Base-by-base conservation (phyloP, 2,113 vertebrate genomes). In the Dicerorhinus sumatrensis region DNA sequence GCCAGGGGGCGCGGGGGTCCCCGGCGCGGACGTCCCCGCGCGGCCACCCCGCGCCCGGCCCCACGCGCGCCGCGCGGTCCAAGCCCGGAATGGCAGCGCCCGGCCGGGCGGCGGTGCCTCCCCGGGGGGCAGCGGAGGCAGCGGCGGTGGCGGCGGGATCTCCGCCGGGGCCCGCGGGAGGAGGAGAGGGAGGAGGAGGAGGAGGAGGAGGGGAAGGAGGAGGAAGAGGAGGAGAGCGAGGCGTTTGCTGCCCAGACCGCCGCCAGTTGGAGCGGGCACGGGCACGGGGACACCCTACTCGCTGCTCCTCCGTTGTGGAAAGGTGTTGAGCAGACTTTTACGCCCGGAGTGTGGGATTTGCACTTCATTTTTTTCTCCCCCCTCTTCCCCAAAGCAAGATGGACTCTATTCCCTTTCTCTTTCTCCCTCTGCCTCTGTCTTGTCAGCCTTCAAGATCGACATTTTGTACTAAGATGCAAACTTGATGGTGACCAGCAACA, bases 401-500 rank as follows among this genome's bases (percentile, higher is more conserved):
- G 99, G 99, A 99, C 99, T 99, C 99, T 99, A 99, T 97, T 98
- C 98, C 98, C 98, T 98, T 98, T 98, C 98, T 97, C 97, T 98
- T 98, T 91, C 97, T 98, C 97, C 97, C 97, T 98, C 97, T 93
- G 99, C 98, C 98, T 99, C 99, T 99, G 99, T 99, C 99, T 99
- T 99, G 99, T 99, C 99, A 99, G 98, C 99, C 99, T 98, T 98
- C 98, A 98, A 99, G 98, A 99, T 99, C 99, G 99, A 99, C 99
- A 99, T 99, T 99, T 99, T 99, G 99, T 99, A 99, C 99, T 98
- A 98, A 99, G 98, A 99, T 99, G 98, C 98, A 99, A 99, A 99
- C 98, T 99, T 98, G 98, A 98, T 98, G 98, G 97, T 98, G 98
- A 98, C 98, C 98, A 98, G 97, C 97, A 97, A 97, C 96, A 97